Conservation (phyloP, 2,113 vertebrate genomes). For the Phodopus roborovskii region DNA sequence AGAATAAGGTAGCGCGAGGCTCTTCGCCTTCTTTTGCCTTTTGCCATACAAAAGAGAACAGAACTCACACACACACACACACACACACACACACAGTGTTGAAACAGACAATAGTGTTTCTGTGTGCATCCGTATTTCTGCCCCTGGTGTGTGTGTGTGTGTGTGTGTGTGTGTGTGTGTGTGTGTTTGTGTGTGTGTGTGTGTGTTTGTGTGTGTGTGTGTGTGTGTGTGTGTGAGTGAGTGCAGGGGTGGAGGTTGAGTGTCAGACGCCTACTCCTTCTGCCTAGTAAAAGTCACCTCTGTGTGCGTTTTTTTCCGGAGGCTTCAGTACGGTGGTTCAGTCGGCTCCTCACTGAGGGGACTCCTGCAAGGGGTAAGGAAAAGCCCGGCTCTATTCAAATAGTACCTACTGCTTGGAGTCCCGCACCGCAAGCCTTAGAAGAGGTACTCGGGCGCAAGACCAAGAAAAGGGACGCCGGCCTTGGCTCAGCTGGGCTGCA, state of each 20-base stretch:
- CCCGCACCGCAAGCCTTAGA: background rate
- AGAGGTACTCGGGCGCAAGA: background rate
- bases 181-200: too few species aligned
- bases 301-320: background rate
- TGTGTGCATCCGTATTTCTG: background rate
- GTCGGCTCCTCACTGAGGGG: background rate
- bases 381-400: background rate
- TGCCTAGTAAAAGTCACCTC: background rate
- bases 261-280: background rate
- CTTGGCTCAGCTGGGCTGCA: fast-evolving
- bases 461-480: background rate
- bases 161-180: too few species aligned
- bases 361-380: background rate
- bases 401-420: background rate
- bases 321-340: fast-evolving
- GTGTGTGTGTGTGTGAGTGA: background rate
- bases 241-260: fast-evolving
- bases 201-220: too few species aligned
- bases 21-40: background rate
- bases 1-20: background rate
- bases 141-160: background rate
- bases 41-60: background rate
- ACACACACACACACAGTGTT: background rate
- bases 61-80: background rate
- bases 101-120: background rate